Conservation (phyloP, 1,140 invertebrate species). For the Drosophila pseudoananassae region DNA sequence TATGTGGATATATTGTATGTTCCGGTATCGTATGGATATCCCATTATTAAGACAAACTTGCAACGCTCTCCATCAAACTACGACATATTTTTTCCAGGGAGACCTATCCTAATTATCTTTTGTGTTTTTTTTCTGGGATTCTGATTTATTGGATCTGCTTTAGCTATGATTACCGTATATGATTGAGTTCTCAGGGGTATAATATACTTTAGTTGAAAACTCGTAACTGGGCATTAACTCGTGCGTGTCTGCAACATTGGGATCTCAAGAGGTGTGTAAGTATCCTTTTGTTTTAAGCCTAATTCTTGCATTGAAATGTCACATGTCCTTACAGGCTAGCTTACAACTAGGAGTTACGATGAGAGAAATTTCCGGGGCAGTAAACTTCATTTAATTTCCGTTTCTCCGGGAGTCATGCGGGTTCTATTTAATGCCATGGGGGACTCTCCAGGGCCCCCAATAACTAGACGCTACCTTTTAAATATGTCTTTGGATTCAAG, state of each 20-base stretch:
- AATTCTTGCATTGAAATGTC: conserved; percentile 76
- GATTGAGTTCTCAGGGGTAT: background rate
- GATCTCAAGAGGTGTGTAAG: conserved; percentile 18
- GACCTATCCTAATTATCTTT: conserved; percentile 23
- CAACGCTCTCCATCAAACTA: conserved; percentile 37
- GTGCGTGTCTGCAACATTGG: conserved; percentile 31
- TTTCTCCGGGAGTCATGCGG: background rate
- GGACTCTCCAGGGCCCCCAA: conserved; percentile 9
- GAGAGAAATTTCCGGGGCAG: background rate
- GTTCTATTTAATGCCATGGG: background rate
- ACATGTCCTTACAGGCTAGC: conserved; percentile 61
- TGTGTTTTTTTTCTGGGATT: conserved; percentile 1
- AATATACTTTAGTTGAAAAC: conserved; percentile 5
- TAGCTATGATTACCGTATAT: conserved; percentile 40
- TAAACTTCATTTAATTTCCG: background rate
- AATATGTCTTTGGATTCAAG: conserved; percentile 80
- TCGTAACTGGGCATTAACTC: conserved; percentile 39
- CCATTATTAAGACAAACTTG: conserved; percentile 44
- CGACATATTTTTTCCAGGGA: conserved; percentile 17
- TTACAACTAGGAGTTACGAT: conserved; percentile 26
- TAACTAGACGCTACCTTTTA: conserved; percentile 58
- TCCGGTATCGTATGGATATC: conserved; percentile 34
- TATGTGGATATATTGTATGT: conserved; percentile 53
- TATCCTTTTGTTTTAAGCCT: conserved; percentile 31
- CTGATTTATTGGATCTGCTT: conserved; percentile 26